Conservation (phyloP, 2,113 vertebrate genomes). For the Guaruba guarouba region DNA sequence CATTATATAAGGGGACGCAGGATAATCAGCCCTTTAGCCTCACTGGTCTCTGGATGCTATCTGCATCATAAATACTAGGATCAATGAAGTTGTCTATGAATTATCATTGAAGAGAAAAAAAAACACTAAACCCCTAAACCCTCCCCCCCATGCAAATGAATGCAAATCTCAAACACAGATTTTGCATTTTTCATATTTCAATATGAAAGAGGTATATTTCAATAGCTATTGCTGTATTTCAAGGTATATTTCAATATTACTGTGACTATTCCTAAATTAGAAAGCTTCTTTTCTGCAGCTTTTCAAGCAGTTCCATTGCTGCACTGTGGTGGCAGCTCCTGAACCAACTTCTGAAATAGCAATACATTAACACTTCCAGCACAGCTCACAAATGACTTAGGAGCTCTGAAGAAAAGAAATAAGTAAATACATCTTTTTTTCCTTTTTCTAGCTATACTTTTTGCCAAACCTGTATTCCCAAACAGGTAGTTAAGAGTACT, state of each 20-base stretch:
- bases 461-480: slow-evolving; percentile 6
- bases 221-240: no score
- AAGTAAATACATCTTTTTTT: neutral
- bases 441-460: neutral
- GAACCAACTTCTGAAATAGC: neutral
- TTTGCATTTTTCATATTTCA: neutral
- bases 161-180: neutral
- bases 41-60: neutral
- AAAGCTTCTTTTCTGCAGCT: fast-evolving
- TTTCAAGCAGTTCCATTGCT: neutral
- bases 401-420: neutral
- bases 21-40: neutral
- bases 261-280: neutral
- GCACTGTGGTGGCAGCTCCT: neutral
- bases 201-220: neutral
- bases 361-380: neutral
- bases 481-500: slow-evolving; percentile 10
- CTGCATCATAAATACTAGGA: neutral
- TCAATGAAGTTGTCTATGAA: neutral
- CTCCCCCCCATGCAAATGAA: neutral
- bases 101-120: neutral
- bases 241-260: neutral
- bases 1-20: neutral
- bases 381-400: neutral
- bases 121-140: neutral